Base-by-base conservation (phyloP, 1,140 invertebrate genomes). In the Copidosoma floridanum region DNA sequence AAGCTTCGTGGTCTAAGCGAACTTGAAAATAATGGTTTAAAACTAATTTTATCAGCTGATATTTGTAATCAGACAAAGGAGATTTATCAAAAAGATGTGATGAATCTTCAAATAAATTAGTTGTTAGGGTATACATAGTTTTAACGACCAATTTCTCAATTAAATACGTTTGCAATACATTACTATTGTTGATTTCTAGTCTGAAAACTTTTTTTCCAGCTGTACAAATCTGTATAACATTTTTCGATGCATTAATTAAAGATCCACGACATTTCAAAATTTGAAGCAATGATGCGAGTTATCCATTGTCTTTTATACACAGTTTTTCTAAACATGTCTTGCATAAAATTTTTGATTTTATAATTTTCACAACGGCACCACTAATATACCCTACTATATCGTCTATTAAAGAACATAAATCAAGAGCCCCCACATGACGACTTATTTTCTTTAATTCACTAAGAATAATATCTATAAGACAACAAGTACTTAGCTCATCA, bases 1-100 rank as follows among this genome's bases (percentile, higher is more conserved):
- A n/a, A 16, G 46, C 46, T 2, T 48, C 7, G 18, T 48, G 27
- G 32, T 48, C 24, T 18, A 48, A 38, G 12, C 37, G 20, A 21
- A 38, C 23, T 40, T 52, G 37, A 38, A 52, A 50, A 50, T 50
- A 37, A 1, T 50, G 32, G 35, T 50, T 50, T 21, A 50, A 29
- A 32, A 50, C 21, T 2, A 52, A 20, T 52, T 48, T 48, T 18
- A 48, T 32, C 4, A 38, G 21, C 26, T 52, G 37, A 21, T 1
- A 38, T 23, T 35, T 23, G 18, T 40, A 24, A 38, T 38, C 32
- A 16, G 1, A 20, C 11, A 50, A 50, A 16, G 43, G 43, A 24
- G 43, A 46, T 11, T 40, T 11, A 26, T 54, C 52, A 16, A 44
- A 26, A 11, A n/a, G 38, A n/a, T 44, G 40, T n/a, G 27, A 4